Evolutionary conservation across 2,888 invertebrate genomes (phyloP).

Genomic region (Nomada fucata): DNA sequence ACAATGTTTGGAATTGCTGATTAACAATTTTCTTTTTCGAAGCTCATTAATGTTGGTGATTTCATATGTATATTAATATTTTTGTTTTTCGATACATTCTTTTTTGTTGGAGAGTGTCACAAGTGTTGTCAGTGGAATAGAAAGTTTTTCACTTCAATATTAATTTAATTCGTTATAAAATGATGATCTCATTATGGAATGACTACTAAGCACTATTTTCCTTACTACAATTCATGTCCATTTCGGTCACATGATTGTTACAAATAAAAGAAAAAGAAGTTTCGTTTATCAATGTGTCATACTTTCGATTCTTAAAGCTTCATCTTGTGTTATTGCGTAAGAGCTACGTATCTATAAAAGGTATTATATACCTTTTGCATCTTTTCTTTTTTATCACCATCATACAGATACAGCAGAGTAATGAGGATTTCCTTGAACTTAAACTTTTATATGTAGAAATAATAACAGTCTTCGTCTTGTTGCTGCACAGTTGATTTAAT

Average conservation of each 20-base stretch:
- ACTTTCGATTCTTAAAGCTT: conserved; percentile 67
- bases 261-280: conserved; percentile 12
- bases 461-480: conserved; percentile 79
- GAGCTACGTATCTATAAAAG: conserved; percentile 54
- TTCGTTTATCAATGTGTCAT: conserved; percentile 39
- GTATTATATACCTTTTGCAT: conserved; percentile 53
- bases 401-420: conserved; percentile 51
- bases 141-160: conserved; percentile 46
- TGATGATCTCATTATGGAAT: conserved; percentile 54
- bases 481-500: conserved; percentile 73
- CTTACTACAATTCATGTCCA: conserved; percentile 43
- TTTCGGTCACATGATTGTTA: conserved; percentile 22
- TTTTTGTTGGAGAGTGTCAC: conserved; percentile 36
- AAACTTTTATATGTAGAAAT: conserved; percentile 69
- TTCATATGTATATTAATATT: conserved; percentile 23
- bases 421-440: conserved; percentile 56
- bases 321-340: conserved; percentile 60
- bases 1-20: conserved; percentile 54
- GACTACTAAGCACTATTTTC: conserved; percentile 43
- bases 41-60: conserved; percentile 26
- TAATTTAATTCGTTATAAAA: conserved; percentile 46
- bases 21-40: conserved; percentile 43
- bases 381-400: conserved; percentile 44
- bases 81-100: conserved; percentile 37
- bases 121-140: conserved; percentile 46